Base-by-base conservation (phyloP, 1,140 invertebrate species). In the Drosophila subobscura region DNA sequence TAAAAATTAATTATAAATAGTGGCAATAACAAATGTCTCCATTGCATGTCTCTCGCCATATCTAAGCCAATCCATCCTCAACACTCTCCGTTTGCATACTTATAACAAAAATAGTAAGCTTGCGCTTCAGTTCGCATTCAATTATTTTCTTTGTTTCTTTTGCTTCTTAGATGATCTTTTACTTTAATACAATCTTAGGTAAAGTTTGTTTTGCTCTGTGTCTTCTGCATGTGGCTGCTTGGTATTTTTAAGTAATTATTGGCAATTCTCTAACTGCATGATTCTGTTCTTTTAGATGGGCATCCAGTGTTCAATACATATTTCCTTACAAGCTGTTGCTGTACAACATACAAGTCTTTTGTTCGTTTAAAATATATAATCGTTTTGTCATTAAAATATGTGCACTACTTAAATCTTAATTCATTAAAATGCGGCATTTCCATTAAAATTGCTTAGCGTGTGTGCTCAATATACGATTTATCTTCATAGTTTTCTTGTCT, bases 231-330 rank as follows among this genome's bases (percentile, higher is more conserved):
- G 40, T 72, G 66, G 37, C 59, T 76, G 65, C 61, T 60, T 70
- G 55, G 49, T 72, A 54, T 72, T 50, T 12, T 72, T 78, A 83
- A 76, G 67, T 88, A 76, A 72, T 88, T 81, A 88, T 88, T 88
- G 83, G 83, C 83, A 88, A 89, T 88, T 88, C 55, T 88, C 83
- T 88, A 88, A 88, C 84, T 88, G 83, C 83, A 88, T 88, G 83
- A 54, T 66, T 73, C 41, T 66, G 60, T 66, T 73, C 41, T 66
- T 75, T 77, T 59, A 60, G 59, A 65, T 79, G 54, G 55, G 66
- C 64, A 33, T 81, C 37, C 61, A 73, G 74, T 80, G 20, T 25
- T 37, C 60, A 57, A 58, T 65, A 25, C 60, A 80, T 76, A 68
- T 66, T 77, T 83, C 47, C 41, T 37, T 72, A 71, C 60, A 79